These are phyloP conservation scores for Philaethria dido DNA, from an alignment of 2,888 invertebrate species.

Conservation along the genomic window DNA sequence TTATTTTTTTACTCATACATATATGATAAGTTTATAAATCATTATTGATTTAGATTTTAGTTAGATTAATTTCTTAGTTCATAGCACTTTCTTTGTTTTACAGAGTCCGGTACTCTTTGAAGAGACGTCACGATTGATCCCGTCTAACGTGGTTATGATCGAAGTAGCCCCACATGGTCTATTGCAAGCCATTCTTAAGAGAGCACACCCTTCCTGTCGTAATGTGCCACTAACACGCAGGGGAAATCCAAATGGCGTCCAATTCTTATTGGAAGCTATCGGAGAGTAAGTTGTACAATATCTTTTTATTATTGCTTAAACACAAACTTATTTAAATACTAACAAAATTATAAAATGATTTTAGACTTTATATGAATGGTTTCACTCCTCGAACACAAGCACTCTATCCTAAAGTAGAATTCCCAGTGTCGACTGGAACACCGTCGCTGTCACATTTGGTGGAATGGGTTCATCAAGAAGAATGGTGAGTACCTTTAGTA, in stretches of 20 bases:
- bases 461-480: slow-evolving; percentile 91
- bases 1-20: too few species aligned
- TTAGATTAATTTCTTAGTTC: too few species aligned
- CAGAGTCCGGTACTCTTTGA: slow-evolving; percentile 90
- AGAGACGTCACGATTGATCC: slow-evolving; percentile 90
- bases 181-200: slow-evolving; percentile 85
- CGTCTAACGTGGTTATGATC: slow-evolving; percentile 90
- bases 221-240: slow-evolving; percentile 90
- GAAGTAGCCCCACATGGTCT: slow-evolving; percentile 96
- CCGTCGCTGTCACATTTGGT: slow-evolving; percentile 91
- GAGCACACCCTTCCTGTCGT: slow-evolving; percentile 80
- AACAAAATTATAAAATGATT: not conserved
- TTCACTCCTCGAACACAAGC: slow-evolving; percentile 86
- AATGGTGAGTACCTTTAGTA: slow-evolving; percentile 83
- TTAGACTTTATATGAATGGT: slow-evolving; percentile 90
- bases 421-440: slow-evolving; percentile 93
- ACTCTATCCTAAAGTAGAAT: slow-evolving; percentile 89
- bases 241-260: slow-evolving; percentile 84
- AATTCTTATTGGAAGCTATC: slow-evolving; percentile 83
- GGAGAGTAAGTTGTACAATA: slow-evolving; percentile 81
- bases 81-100: slow-evolving; percentile 35
- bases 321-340: too few species aligned
- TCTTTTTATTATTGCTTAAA: too few species aligned
- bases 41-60: too few species aligned
- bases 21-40: too few species aligned